A percentile compares a stretch with the other conserved stretches of the same genome.
These are phyloP conservation scores for Diadophis punctatus DNA, from an alignment of 2,113 vertebrate genomes.

Conservation along the genomic window DNA sequence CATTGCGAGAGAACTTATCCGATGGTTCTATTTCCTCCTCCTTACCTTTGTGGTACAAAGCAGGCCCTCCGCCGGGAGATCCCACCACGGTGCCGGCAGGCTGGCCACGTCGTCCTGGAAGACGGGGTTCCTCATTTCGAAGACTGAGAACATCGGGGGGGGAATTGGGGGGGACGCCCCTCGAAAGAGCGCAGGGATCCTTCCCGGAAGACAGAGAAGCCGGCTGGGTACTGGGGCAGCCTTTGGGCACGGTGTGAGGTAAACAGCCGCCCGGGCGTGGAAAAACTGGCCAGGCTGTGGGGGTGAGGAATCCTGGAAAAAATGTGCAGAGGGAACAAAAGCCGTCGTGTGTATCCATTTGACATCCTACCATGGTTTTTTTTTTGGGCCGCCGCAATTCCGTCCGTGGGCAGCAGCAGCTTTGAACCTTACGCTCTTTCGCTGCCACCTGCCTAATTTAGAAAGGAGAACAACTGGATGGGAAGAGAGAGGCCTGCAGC, in stretches of 20 bases:
- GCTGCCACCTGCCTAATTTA: not conserved
- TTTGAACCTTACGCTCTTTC: not conserved
- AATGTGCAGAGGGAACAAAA: conserved; percentile 30
- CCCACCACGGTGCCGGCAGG: not conserved
- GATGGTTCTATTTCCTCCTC: not conserved
- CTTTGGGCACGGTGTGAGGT: not conserved
- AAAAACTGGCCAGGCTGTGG: not conserved
- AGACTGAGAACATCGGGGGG: not conserved
- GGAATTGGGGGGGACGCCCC: not conserved
- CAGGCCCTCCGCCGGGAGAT: not conserved
- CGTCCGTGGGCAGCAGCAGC: rapidly evolving
- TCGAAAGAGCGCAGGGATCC: not conserved
- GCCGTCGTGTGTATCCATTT: conserved; percentile 4
- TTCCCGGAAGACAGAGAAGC: not conserved
- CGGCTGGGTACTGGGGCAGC: not conserved
- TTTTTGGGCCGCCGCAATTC: conserved; percentile 35
- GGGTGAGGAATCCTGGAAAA: conserved; percentile 54
- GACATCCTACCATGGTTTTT: not conserved
- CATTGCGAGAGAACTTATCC: not conserved
- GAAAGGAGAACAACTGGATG: not conserved
- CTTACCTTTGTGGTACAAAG: not conserved
- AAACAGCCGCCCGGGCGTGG: not conserved
- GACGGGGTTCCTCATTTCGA: not conserved
- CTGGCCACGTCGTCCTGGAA: not conserved
- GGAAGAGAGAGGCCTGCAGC: not conserved